Conservation (phyloP, 2,797 vertebrate species). For the Enteromius anoplus region DNA sequence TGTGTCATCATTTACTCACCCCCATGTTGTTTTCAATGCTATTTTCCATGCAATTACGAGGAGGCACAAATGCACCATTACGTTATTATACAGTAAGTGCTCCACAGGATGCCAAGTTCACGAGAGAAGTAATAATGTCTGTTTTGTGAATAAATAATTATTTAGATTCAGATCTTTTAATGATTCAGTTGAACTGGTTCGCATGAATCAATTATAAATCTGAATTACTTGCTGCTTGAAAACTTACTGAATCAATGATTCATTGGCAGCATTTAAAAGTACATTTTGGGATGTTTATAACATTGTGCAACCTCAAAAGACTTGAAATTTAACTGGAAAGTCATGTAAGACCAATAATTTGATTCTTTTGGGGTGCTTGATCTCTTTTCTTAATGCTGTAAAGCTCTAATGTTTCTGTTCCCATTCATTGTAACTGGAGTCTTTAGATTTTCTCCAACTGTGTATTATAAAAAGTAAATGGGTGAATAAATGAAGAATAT, state of each 20-base stretch:
- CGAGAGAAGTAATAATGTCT: neutral
- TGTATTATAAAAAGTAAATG: neutral
- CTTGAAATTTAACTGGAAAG: neutral
- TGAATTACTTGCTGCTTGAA: neutral
- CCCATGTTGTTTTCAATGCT: neutral
- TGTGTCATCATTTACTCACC: neutral
- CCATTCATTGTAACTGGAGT: no score
- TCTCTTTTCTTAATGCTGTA: neutral
- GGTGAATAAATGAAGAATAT: no score
- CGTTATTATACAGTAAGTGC: neutral
- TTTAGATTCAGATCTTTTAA: neutral
- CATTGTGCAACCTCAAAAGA: neutral
- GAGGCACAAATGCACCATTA: neutral
- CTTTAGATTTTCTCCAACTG: neutral
- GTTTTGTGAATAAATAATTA: constrained; percentile 11
- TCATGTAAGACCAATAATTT: neutral
- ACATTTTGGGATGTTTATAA: neutral
- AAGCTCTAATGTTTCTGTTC: neutral
- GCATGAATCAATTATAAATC: neutral
- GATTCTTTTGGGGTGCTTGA: neutral
- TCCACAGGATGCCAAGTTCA: neutral
- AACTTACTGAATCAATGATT: neutral
- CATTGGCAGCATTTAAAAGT: neutral
- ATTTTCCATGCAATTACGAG: neutral
- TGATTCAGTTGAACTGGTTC: neutral